These are phyloP conservation scores for Poeciliopsis retropinna DNA, from an alignment of 2,113 vertebrate species.

Conservation along the genomic window DNA sequence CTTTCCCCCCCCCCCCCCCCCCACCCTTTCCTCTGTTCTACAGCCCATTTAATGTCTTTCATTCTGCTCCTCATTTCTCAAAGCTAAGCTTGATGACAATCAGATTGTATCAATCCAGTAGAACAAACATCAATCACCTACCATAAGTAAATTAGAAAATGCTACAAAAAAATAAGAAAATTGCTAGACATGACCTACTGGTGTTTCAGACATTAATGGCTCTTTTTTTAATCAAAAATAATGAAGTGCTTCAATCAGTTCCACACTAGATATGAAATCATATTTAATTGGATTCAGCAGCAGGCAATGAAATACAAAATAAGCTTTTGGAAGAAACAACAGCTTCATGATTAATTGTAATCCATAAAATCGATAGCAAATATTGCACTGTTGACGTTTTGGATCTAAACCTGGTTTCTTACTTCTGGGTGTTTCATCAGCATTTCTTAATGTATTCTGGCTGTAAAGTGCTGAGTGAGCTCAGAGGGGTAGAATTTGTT, in stretches of 20 bases:
- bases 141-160: not conserved
- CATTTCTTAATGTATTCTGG: not conserved
- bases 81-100: not conserved
- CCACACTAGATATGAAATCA: not conserved
- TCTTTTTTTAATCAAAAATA: not conserved
- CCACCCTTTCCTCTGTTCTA: not conserved
- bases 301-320: not conserved
- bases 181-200: not conserved
- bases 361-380: conserved; percentile 6
- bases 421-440: not conserved
- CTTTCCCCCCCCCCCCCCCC: not conserved
- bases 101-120: not conserved
- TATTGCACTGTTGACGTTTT: not conserved
- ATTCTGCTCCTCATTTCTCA: not conserved
- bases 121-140: not conserved
- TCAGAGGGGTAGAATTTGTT: not conserved
- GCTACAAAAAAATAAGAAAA: not conserved
- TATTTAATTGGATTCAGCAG: conserved; percentile 1
- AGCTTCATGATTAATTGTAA: conserved; percentile 15
- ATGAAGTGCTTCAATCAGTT: not conserved
- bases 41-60: not conserved
- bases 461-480: not conserved
- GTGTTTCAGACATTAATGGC: not conserved
- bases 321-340: conserved; percentile 1
- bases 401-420: not conserved